Evolutionary conservation across 1,140 invertebrate genomes (phyloP), one percentile per base, ranked within the genome.

Genomic region (Campodea augens): DNA sequence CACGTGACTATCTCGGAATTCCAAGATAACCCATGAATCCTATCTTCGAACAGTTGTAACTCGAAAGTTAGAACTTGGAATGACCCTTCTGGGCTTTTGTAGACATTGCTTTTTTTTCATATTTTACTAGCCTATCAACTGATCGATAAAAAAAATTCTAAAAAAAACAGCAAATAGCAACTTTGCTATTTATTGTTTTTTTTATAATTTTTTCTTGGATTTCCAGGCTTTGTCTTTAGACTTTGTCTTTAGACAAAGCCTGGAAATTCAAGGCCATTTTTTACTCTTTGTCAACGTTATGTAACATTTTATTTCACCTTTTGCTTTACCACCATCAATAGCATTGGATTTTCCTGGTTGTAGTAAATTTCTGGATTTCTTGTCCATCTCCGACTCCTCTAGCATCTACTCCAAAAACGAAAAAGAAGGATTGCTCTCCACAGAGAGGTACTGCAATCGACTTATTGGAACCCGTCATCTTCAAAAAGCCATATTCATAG

Each of bases 401-500:
- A 56, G 57, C 56, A 62, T 65, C 55, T 62, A 63, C 52, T 44
- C 52, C 54, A 25, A 49, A 13, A 50, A 50, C 52, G 50, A 55
- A 53, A 60, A 58, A 61, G 63, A 63, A 65, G 57, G 61, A 52
- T 58, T 67, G 64, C 67, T 73, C 75, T 77, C 75, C 77, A 69
- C 69, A 67, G 67, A 74, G 74, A 77, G 76, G 73, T 67, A 68
- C 64, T 59, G 65, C 65, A 61, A 59, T 58, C 65, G 68, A 63
- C 62, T 71, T 72, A n/a, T 68, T 72, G 60, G 59, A 64, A 64
- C 73, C 70, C 77, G 77, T 80, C 80, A 43, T 52, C 70, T 78
- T 68, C 56, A 81, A 71, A 72, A 79, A 77, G 74, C 77, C 78
- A 81, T 81, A 73, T 76, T 77, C 77, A 67, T 65, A 57, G 62